phyloP scores from a whole-genome alignment of 2,888 invertebrate species.

The Tenthredo distinguenda region DNA sequence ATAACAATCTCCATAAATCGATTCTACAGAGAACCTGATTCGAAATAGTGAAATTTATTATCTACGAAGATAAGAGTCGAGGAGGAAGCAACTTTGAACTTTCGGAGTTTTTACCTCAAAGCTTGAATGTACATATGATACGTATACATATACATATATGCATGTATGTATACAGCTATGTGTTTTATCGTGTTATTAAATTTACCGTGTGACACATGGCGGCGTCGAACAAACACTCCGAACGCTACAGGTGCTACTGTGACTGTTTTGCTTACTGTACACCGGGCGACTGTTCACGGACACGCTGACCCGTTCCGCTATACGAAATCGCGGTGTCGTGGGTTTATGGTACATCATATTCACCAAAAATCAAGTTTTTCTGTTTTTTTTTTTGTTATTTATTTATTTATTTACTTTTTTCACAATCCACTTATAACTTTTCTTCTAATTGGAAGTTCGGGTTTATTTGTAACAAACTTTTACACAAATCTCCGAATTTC shows the following conservation, averaged over 20 bases:
- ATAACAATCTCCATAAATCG: not conserved
- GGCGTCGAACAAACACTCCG: conserved; percentile 69
- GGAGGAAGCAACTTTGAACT: no score
- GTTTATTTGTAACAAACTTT: not conserved
- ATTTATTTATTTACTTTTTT: not conserved
- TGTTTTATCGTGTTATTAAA: not conserved
- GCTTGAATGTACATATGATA: not conserved
- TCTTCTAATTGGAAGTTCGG: not conserved
- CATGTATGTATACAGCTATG: not conserved
- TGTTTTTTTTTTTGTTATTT: not conserved
- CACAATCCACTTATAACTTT: not conserved
- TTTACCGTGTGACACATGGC: conserved; percentile 74
- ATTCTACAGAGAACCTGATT: not conserved
- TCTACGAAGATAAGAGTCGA: no score
- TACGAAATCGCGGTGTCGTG: conserved; percentile 75
- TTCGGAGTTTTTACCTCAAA: not conserved
- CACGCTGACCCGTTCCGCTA: conserved; percentile 75
- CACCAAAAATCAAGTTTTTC: not conserved
- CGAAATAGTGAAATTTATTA: no score
- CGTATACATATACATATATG: not conserved
- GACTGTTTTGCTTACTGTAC: conserved; percentile 71
- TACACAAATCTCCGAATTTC: not conserved
- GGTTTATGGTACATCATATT: conserved; percentile 77
- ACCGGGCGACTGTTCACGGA: conserved; percentile 73
- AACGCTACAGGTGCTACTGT: conserved; percentile 72